These are phyloP conservation scores for Zaprionus camerounensis DNA, from an alignment of 1,140 invertebrate genomes.

Conservation along the genomic window DNA sequence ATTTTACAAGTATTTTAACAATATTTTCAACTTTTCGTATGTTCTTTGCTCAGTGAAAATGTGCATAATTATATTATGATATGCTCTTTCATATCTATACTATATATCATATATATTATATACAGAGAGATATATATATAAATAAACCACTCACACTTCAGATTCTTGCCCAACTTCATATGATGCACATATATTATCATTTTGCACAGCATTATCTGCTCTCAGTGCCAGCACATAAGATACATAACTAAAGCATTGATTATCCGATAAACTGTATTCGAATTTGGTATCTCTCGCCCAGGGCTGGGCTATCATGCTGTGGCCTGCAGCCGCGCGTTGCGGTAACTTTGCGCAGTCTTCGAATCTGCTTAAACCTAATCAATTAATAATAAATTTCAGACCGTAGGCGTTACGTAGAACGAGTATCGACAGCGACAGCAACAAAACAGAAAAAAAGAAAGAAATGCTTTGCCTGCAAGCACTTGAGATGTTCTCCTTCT, in stretches of 20 bases:
- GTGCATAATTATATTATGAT: neutral
- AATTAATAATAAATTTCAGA: constrained; percentile 78
- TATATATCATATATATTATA: too few species aligned
- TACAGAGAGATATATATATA: too few species aligned
- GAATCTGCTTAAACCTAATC: constrained; percentile 76
- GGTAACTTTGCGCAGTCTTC: constrained; percentile 45
- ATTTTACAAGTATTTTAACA: neutral
- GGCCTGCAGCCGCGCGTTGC: neutral
- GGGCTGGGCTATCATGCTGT: neutral
- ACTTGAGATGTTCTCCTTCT: constrained; percentile 55
- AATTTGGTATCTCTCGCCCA: neutral
- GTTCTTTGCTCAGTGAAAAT: neutral
- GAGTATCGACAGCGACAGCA: constrained; percentile 30
- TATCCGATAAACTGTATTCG: constrained; percentile 13
- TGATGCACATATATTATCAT: neutral
- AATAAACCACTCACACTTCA: too few species aligned
- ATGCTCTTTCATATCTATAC: neutral
- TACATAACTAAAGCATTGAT: constrained; percentile 8
- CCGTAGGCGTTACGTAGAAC: constrained; percentile 56
- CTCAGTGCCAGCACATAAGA: neutral
- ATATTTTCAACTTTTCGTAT: neutral
- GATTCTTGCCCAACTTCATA: neutral
- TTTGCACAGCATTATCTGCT: neutral
- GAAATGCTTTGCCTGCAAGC: constrained; percentile 64
- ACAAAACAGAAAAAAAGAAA: constrained; percentile 1